Conservation (phyloP, 2,797 vertebrate genomes). For the Eleutherodactylus coqui region DNA sequence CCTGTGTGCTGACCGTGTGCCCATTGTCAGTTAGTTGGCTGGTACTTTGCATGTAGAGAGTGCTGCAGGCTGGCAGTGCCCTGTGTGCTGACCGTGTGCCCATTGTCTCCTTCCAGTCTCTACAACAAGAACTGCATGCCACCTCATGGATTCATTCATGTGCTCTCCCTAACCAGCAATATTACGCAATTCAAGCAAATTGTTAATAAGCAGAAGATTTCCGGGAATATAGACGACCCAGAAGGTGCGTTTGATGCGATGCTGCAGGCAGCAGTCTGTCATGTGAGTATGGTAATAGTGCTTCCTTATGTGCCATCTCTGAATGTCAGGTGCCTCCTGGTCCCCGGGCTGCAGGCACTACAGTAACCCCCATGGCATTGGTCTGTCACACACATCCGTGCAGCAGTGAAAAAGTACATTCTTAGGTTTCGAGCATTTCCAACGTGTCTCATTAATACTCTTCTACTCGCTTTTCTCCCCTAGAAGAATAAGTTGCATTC, state of each 20-base stretch:
- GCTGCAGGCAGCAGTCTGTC: constrained; percentile 94
- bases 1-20: too few species aligned
- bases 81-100: neutral
- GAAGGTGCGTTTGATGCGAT: constrained; percentile 96
- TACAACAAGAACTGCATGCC: constrained; percentile 91
- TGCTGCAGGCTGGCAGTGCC: neutral
- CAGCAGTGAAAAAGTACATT: too few species aligned
- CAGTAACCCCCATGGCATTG: too few species aligned
- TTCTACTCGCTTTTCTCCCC: too few species aligned
- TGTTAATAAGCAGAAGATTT: constrained; percentile 92
- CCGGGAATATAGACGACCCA: constrained; percentile 96
- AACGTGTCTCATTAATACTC: too few species aligned
- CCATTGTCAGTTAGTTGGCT: neutral
- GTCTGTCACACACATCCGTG: too few species aligned
- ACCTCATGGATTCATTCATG: constrained; percentile 93
- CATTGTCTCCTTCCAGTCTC: constrained; percentile 75
- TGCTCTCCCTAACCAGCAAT: constrained; percentile 90
- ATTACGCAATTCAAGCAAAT: constrained; percentile 91
- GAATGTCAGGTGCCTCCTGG: too few species aligned
- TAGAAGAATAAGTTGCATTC: too few species aligned
- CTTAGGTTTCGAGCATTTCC: too few species aligned
- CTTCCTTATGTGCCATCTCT: too few species aligned
- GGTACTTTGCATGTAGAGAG: too few species aligned
- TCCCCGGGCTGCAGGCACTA: too few species aligned
- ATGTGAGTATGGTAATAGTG: constrained; percentile 86